Percentiles rank a stretch among this genome's conserved stretches.
phyloP scores from a whole-genome alignment of 2,113 vertebrate species.

The Lasiurus borealis region DNA sequence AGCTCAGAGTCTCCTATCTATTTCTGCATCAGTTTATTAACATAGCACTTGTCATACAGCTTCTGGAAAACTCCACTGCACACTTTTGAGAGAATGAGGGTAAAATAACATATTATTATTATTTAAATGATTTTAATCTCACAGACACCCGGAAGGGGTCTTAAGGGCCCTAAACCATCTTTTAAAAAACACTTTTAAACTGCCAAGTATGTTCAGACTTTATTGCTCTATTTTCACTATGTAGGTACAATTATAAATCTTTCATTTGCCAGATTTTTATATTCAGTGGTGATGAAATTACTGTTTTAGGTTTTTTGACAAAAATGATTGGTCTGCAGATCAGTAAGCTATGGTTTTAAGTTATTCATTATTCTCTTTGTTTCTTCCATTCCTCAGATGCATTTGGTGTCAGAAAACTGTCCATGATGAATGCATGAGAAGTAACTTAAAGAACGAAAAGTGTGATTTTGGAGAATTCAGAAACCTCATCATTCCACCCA shows the following conservation, averaged over 20 bases:
- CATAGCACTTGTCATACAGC: neutral
- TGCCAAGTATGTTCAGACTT: neutral
- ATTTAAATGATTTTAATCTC: conserved; percentile 1
- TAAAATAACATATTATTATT: neutral
- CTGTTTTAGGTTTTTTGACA: neutral
- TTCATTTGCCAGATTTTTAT: conserved; percentile 7
- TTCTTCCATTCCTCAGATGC: conserved; percentile 88
- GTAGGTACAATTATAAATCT: neutral
- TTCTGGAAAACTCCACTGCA: neutral
- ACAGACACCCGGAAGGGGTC: neutral
- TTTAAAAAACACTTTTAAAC: neutral
- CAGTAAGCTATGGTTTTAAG: neutral
- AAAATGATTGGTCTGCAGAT: neutral
- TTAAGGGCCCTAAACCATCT: neutral
- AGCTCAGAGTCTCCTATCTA: neutral
- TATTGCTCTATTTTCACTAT: neutral
- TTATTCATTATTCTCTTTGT: neutral
- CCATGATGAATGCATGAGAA: conserved; percentile 94
- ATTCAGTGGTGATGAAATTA: neutral
- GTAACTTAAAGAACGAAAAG: conserved; percentile 83
- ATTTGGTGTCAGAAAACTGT: conserved; percentile 97
- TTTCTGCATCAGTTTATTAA: neutral
- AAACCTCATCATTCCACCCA: conserved; percentile 95
- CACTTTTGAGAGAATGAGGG: neutral
- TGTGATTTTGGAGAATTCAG: conserved; percentile 96